Evolutionary conservation across 2,888 invertebrate species (phyloP).

Genomic region (Andrena trimmerana): DNA sequence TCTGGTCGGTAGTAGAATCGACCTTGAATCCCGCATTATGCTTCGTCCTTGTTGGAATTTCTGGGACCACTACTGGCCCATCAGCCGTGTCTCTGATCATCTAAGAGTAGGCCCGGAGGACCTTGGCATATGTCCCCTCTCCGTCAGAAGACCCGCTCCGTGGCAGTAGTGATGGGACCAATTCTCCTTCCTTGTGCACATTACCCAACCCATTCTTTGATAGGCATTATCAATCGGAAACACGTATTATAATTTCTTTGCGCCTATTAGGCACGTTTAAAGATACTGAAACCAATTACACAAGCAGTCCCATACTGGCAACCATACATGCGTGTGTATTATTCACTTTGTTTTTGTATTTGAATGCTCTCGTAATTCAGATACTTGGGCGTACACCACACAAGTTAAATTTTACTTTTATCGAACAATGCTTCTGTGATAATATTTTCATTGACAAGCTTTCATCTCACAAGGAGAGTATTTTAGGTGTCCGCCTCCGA

Average conservation of each 20-base stretch:
- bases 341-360: too few species aligned
- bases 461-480: too few species aligned
- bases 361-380: too few species aligned
- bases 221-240: neutral
- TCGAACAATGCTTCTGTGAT: too few species aligned
- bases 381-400: too few species aligned
- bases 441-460: too few species aligned
- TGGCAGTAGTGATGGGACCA: slow-evolving; percentile 48
- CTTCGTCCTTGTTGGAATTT: slow-evolving; percentile 84
- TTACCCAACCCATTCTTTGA: neutral
- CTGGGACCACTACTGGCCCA: slow-evolving; percentile 80
- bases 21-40: slow-evolving; percentile 85
- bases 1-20: slow-evolving; percentile 83
- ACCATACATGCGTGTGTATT: too few species aligned
- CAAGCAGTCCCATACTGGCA: too few species aligned
- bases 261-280: neutral
- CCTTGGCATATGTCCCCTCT: slow-evolving; percentile 56
- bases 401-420: too few species aligned
- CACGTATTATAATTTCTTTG: neutral
- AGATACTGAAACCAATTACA: too few species aligned
- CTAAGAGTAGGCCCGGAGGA: slow-evolving; percentile 66
- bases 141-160: slow-evolving; percentile 30
- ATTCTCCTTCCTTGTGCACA: slow-evolving; percentile 24
- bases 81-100: slow-evolving; percentile 79
- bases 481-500: too few species aligned